Evolutionary conservation across 2,888 invertebrate species (phyloP), one percentile per base, ranked within the genome.

Genomic region (Caenorhabditis macrosperma): DNA sequence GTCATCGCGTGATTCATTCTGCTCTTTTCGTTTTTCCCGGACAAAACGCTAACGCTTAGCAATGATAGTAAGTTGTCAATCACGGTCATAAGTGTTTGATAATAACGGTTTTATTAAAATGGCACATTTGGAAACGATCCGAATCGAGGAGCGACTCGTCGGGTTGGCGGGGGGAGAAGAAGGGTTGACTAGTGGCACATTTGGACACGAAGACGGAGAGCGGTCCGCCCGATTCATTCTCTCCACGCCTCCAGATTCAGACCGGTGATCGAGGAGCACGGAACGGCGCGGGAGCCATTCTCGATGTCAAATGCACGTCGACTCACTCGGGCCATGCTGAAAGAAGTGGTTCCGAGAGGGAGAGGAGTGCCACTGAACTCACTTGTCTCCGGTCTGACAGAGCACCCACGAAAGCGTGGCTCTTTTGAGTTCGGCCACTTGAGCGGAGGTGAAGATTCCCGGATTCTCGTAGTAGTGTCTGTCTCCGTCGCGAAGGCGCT

Each of bases 391-490:
- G 17, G 85, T 85, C 26, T 80, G 67, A 28, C 85, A 85, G 22
- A 85, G 64, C 15, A 84, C 80, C 76, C 83, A 81, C 5, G 85
- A 78, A 1, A 85, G 67, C 5, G 83, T 63, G 55, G 80, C 66
- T 50, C 75, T 77, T 30, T 76, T 64, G 26, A 86, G 46, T 9
- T 86, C 82, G 3, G 76, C 82, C 30, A 82, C 33, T 63, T 89
- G 89, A 17, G 72, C 81, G 0, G 82, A 48, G 0, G 88, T 88
- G 83, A 89, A 89, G 12, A 81, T 66, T 20, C 69, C 82, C 9
- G 86, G 84, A 44, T 85, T 87, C 74, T 86, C 82, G 57, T 76
- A 89, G 81, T 83, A 89, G 79, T 88, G 86, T 52, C 88, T 85
- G 54, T 52, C 68, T 76, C 68, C 68, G 20, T 76, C 68, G 15